phyloP scores from a whole-genome alignment of 2,888 invertebrate genomes.

The Lasioglossum pauxillum region DNA sequence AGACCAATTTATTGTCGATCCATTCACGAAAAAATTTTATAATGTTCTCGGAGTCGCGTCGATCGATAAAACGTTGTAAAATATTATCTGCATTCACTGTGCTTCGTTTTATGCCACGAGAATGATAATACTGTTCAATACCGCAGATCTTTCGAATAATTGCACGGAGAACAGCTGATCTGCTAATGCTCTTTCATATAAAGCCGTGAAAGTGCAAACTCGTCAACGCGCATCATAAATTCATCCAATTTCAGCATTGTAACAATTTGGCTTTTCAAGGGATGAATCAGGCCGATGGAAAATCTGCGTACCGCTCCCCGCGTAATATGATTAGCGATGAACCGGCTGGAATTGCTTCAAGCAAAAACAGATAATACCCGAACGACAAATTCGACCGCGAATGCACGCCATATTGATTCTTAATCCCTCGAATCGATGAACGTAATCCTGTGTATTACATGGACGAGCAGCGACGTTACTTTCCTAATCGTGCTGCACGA shows the following conservation, averaged over 20 bases:
- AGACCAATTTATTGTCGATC: too few relatives aligned
- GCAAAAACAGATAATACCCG: slow-evolving; percentile 46
- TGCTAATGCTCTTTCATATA: background rate
- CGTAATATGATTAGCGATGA: slow-evolving; percentile 34
- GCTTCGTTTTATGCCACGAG: background rate
- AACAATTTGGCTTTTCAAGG: slow-evolving; percentile 25
- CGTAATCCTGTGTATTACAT: slow-evolving; percentile 52
- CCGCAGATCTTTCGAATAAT: background rate
- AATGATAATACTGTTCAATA: background rate
- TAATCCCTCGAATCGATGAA: slow-evolving; percentile 57
- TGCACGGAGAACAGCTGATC: background rate
- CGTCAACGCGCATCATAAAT: background rate
- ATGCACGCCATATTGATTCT: slow-evolving; percentile 53
- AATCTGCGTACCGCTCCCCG: background rate
- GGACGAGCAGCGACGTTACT: slow-evolving; percentile 13
- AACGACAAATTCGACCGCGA: slow-evolving; percentile 22
- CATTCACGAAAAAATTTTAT: too few relatives aligned
- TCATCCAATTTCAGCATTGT: background rate
- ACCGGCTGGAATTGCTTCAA: slow-evolving; percentile 3
- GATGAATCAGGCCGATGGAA: background rate
- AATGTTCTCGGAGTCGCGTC: too few relatives aligned
- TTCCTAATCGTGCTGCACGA: slow-evolving; percentile 46
- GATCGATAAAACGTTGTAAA: too few relatives aligned
- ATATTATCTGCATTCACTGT: background rate
- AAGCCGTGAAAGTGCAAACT: background rate